Conservation (phyloP, 2,113 vertebrate species). For the Carlito syrichta region DNA sequence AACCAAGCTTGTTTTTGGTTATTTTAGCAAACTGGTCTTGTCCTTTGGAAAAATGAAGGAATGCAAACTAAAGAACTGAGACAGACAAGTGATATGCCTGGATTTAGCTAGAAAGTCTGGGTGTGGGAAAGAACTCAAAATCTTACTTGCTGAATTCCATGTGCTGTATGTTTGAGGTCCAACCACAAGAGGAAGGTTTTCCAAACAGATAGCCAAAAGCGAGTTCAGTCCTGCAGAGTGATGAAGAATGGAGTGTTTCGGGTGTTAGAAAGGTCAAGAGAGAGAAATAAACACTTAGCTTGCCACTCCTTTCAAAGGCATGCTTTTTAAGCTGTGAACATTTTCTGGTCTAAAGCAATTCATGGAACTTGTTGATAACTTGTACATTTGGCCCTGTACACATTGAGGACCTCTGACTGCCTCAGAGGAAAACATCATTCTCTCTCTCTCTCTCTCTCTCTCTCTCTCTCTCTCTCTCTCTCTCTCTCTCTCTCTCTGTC, state of each 20-base stretch:
- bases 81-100: background rate
- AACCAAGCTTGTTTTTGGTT: background rate
- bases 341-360: background rate
- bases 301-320: slow-evolving; percentile 18
- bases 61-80: background rate
- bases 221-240: background rate
- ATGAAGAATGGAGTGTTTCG: background rate
- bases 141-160: background rate
- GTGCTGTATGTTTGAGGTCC: background rate
- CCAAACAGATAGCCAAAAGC: background rate
- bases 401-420: background rate
- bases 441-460: too few species aligned
- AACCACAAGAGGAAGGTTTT: slow-evolving; percentile 12
- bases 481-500: too few species aligned
- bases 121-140: background rate
- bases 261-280: background rate
- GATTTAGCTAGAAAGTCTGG: background rate
- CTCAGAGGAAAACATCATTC: background rate
- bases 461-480: too few species aligned
- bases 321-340: background rate
- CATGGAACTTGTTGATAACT: background rate
- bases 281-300: background rate
- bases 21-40: background rate
- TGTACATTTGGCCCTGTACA: background rate
- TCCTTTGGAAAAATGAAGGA: background rate